Evolutionary conservation across 1,140 invertebrate species (phyloP).

Genomic region (Plectrocnemia conspersa): DNA sequence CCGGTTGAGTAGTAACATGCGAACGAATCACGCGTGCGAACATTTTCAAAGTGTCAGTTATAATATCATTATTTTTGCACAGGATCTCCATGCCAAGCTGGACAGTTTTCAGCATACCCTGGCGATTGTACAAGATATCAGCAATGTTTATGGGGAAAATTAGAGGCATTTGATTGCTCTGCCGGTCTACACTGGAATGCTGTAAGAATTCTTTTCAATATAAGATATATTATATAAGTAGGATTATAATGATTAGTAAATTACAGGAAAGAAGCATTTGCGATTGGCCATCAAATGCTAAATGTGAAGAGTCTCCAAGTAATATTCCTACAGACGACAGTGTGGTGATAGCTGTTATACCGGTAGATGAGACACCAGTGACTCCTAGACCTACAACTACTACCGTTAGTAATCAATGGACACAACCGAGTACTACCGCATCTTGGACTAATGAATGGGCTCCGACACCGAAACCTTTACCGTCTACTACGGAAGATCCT

Average conservation of each 20-base stretch:
- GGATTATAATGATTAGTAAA: not conserved
- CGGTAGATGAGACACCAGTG: conserved; percentile 19
- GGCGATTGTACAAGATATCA: conserved; percentile 70
- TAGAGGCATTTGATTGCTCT: conserved; percentile 65
- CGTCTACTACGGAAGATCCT: conserved; percentile 25
- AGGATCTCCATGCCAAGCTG: conserved; percentile 57
- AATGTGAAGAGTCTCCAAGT: conserved; percentile 51
- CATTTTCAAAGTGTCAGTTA: conserved; percentile 1
- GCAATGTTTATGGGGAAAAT: conserved; percentile 73
- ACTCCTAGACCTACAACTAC: conserved; percentile 31
- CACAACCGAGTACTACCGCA: no score
- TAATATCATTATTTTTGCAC: conserved; percentile 35
- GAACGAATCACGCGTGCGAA: not conserved
- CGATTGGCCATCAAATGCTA: conserved; percentile 72
- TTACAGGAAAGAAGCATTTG: conserved; percentile 55
- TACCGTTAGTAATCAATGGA: no score
- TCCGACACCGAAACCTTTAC: no score
- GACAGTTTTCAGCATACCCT: conserved; percentile 58
- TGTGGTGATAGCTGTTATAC: no score
- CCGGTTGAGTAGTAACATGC: not conserved
- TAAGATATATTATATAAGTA: conserved; percentile 2
- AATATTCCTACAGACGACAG: no score
- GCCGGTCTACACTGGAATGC: conserved; percentile 74
- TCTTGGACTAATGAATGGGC: no score
- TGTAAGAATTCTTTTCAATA: conserved; percentile 41